Percentiles rank a stretch among this genome's conserved stretches.
These are phyloP conservation scores for Sus scrofa DNA, from an alignment of 2,113 vertebrate genomes.

Conservation along the genomic window DNA sequence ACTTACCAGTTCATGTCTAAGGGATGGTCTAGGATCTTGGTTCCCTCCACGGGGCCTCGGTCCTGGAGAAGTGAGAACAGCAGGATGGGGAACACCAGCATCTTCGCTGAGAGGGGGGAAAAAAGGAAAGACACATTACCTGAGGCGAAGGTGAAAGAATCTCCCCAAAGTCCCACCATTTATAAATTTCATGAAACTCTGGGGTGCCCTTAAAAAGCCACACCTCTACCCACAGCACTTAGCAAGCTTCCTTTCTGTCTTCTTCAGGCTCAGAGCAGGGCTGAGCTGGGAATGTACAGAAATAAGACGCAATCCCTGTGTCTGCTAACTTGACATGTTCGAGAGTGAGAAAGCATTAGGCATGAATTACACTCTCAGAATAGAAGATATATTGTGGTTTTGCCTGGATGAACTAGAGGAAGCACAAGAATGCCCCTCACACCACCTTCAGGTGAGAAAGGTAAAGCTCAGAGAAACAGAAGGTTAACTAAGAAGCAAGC, in stretches of 20 bases:
- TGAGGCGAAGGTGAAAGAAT: background rate
- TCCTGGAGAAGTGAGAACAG: background rate
- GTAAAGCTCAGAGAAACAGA: background rate
- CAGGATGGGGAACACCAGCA: background rate
- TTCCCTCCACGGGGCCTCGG: background rate
- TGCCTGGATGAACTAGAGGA: background rate
- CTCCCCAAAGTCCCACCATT: background rate
- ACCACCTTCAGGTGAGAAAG: background rate
- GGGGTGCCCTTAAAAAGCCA: background rate
- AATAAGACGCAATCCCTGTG: background rate
- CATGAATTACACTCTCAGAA: background rate
- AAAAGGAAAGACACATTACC: background rate
- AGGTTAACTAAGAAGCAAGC: background rate
- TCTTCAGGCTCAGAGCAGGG: background rate
- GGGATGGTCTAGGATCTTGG: background rate
- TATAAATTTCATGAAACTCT: background rate
- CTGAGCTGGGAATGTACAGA: rapidly evolving
- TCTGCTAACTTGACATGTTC: background rate
- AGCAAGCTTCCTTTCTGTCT: background rate
- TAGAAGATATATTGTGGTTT: background rate
- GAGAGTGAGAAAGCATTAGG: background rate
- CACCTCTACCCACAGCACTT: background rate
- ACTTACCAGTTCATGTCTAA: background rate
- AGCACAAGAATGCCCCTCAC: rapidly evolving
- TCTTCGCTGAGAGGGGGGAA: background rate